Percentiles rank a stretch among this genome's conserved stretches.
Conservation (phyloP, 2,797 vertebrate species). For the Alcedo atthis region DNA sequence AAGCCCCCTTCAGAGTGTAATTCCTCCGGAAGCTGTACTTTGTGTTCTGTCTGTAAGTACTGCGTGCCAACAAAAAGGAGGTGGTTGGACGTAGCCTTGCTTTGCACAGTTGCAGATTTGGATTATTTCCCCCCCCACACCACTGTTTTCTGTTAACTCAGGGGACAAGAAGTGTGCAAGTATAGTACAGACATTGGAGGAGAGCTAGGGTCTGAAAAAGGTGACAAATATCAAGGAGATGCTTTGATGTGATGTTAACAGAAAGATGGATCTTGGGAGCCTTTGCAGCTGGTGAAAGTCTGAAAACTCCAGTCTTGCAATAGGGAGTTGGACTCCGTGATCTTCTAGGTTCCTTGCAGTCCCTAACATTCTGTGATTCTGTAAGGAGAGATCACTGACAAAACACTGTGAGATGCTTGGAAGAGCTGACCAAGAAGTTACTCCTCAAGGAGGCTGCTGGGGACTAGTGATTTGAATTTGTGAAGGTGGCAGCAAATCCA, state of each 20-base stretch:
- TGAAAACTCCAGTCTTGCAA: background rate
- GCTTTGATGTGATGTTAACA: background rate
- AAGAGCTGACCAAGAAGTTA: background rate
- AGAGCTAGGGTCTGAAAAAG: background rate
- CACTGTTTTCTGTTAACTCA: background rate
- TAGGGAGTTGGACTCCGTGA: background rate
- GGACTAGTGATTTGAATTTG: background rate
- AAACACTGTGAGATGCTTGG: background rate
- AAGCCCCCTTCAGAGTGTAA: background rate
- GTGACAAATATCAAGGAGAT: background rate
- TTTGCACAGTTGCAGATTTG: background rate
- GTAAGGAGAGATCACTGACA: background rate
- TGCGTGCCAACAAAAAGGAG: background rate
- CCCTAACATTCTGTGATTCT: too few species aligned
- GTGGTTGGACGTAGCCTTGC: background rate
- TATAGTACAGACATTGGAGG: background rate
- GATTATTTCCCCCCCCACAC: too few species aligned
- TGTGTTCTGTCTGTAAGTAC: background rate
- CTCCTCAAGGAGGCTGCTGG: background rate
- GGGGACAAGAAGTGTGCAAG: background rate
- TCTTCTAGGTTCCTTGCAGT: too few species aligned
- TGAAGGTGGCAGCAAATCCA: background rate
- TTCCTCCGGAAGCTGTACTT: background rate
- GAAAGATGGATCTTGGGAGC: background rate
- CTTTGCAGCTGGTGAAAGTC: background rate